Evolutionary conservation across 2,113 vertebrate species (phyloP).

Genomic region (Pithys albifrons): DNA sequence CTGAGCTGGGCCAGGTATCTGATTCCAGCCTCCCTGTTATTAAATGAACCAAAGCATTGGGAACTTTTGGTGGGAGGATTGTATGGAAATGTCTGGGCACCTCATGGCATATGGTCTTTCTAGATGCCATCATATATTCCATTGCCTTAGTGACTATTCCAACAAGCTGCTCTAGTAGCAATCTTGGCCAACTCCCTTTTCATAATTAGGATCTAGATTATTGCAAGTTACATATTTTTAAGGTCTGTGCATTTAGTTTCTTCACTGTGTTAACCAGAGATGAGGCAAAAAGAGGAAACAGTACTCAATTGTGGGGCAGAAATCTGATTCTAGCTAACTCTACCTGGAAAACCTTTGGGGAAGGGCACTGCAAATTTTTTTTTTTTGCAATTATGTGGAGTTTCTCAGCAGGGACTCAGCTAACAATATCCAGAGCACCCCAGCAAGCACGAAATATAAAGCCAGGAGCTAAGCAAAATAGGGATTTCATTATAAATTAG

Average conservation of each 20-base stretch:
- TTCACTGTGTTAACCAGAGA: neutral
- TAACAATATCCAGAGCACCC: slow-evolving; percentile 15
- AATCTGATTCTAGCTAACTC: neutral
- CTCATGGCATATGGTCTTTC: neutral
- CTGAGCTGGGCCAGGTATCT: neutral
- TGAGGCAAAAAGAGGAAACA: neutral
- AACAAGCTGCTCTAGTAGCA: neutral
- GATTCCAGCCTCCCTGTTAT: neutral
- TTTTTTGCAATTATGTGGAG: neutral
- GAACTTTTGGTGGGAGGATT: neutral
- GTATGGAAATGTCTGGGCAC: neutral
- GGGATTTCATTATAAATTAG: slow-evolving; percentile 43
- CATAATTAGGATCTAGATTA: neutral
- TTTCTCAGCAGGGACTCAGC: slow-evolving; percentile 19
- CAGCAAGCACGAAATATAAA: slow-evolving; percentile 12
- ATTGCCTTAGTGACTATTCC: neutral
- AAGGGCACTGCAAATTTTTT: neutral
- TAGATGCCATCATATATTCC: neutral
- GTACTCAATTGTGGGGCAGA: neutral
- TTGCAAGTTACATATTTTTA: neutral
- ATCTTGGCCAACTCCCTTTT: neutral
- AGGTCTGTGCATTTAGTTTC: neutral
- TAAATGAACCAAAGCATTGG: neutral
- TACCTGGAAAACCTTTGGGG: neutral
- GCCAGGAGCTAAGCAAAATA: slow-evolving; percentile 32